Conservation (phyloP, 2,797 vertebrate species). For the Alcedo atthis region DNA sequence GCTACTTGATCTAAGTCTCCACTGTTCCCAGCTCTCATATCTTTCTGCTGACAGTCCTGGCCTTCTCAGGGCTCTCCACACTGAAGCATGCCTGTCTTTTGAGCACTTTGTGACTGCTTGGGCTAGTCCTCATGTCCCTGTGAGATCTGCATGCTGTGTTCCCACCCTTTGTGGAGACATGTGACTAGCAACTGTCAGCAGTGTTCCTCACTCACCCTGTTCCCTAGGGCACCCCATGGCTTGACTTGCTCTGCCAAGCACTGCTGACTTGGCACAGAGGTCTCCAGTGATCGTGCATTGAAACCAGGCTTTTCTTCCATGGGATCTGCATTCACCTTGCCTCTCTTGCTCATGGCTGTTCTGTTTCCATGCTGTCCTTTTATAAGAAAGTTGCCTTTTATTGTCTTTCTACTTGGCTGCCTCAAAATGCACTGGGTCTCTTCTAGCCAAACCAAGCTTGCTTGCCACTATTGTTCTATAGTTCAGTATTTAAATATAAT, state of each 20-base stretch:
- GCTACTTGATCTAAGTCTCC: background rate
- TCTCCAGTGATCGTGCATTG: background rate
- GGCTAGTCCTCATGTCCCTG: background rate
- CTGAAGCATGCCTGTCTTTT: background rate
- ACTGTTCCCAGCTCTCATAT: background rate
- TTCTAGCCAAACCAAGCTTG: background rate
- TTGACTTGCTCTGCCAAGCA: background rate
- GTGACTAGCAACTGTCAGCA: background rate
- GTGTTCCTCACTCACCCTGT: background rate
- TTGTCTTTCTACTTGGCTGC: background rate
- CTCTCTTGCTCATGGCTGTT: constrained; percentile 33
- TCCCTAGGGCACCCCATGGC: background rate
- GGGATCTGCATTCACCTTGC: background rate
- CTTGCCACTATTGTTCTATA: background rate
- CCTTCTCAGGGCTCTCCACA: background rate
- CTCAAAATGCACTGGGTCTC: background rate
- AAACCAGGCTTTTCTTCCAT: background rate
- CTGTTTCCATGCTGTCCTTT: constrained; percentile 13
- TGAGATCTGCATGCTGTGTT: background rate
- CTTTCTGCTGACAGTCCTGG: background rate
- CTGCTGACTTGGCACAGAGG: background rate
- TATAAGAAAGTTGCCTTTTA: background rate
- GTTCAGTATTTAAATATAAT: background rate
- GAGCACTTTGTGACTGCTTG: background rate
- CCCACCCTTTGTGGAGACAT: background rate